Conservation (phyloP, 2,888 invertebrate species). For the Drosophila stalkeri region DNA sequence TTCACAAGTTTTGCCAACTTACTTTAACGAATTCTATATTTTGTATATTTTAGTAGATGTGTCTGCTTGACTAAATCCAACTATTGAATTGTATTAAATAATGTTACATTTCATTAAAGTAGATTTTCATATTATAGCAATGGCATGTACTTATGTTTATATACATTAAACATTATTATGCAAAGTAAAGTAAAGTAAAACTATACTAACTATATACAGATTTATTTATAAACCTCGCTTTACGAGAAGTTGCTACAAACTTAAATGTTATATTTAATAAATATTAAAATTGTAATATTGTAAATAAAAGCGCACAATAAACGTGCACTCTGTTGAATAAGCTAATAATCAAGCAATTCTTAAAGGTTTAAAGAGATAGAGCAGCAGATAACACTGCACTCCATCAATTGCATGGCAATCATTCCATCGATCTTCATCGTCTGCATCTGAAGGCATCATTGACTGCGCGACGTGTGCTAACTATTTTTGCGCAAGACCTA, state of each 20-base stretch:
- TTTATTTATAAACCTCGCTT: too few relatives aligned
- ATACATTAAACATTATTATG: too few relatives aligned
- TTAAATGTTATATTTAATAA: too few relatives aligned
- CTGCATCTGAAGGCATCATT: slow-evolving; percentile 41
- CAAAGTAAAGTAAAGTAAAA: too few relatives aligned
- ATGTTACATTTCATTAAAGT: background rate
- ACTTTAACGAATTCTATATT: background rate
- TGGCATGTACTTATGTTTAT: background rate
- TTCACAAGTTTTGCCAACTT: slow-evolving; percentile 5
- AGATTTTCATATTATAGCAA: background rate
- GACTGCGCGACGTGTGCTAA: slow-evolving; percentile 36
- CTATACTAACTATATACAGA: too few relatives aligned
- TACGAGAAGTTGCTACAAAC: too few relatives aligned
- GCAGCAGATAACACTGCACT: slow-evolving; percentile 12
- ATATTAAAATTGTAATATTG: too few relatives aligned
- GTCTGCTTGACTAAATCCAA: background rate
- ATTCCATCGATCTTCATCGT: slow-evolving; percentile 66
- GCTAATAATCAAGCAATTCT: too few relatives aligned
- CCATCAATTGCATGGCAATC: slow-evolving; percentile 34
- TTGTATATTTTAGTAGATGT: background rate
- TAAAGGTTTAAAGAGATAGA: background rate
- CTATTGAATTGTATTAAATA: background rate
- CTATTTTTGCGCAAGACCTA: slow-evolving; percentile 31
- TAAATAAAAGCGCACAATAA: too few relatives aligned
- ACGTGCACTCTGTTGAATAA: too few relatives aligned